Evolutionary conservation across 2,797 vertebrate genomes (phyloP), one percentile per base, ranked within the genome.

Genomic region (Poecile montanus): DNA sequence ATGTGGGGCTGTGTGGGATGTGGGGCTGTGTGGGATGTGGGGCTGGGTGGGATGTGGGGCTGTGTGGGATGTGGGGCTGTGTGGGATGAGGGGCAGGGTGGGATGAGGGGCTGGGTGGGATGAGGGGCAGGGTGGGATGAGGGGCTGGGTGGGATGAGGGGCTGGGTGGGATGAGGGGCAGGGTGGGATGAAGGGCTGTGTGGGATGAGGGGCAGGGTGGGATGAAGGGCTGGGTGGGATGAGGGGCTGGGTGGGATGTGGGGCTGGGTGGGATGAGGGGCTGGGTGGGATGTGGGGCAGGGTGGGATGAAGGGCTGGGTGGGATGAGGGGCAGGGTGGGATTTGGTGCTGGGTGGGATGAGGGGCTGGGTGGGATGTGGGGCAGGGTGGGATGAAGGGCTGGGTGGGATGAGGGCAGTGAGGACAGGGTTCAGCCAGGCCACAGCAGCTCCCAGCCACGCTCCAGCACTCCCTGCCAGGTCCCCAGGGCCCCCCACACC

Each of bases 21-120:
- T 0, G 1, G 30, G 32, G n/a, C 58, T 48, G 66, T 57, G 27
- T 0, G 1, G 34, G 75, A 19, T n/a, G 66, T 36, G 36, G 36
- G 9, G 36, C 36, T 36, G 36, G 36, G 36, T 36, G 36, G 36
- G 36, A 36, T 36, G 36, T 10, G 36, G 36, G 9, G 36, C 36
- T 36, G 36, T 9, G 36, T 36, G 36, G 36, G 36, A 10, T 10
- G 36, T 10, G 36, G 38, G 38, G 38, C 38, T 38, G 38, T 10
- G 11, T 10, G 38, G 38, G 38, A 38, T 38, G 38, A 10, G 38
- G 10, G 38, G 38, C 38, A 11, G 38, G 38, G 38, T 38, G 38
- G 38, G 38, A 38, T 38, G 38, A 11, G 38, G 38, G 38, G 38
- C 38, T 11, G 38, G 38, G 38, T 36, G 36, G 36, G 36, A 36